A percentile compares a stretch with the other conserved stretches of the same genome.
Evolutionary conservation across 2,888 invertebrate genomes (phyloP).

Genomic region (Apamea epomidion): DNA sequence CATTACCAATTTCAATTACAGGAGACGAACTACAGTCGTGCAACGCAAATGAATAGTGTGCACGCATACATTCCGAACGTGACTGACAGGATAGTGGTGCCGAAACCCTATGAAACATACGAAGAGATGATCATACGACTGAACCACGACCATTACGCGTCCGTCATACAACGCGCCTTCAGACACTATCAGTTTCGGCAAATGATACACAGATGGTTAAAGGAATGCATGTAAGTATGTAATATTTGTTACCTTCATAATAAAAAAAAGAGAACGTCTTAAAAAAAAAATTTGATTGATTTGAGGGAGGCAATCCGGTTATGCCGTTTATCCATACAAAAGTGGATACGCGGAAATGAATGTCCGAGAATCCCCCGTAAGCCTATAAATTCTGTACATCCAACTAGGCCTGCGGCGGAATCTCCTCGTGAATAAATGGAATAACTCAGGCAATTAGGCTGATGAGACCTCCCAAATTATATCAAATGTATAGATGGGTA

Average conservation of each 20-base stretch:
- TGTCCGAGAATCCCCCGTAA: neutral
- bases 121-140: constrained; percentile 91
- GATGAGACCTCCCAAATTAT: neutral
- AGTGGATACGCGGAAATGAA: neutral
- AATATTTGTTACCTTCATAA: neutral
- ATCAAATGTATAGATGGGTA: neutral
- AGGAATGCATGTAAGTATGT: constrained; percentile 84
- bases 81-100: constrained; percentile 91
- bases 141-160: constrained; percentile 90
- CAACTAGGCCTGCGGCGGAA: too few relatives aligned
- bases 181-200: constrained; percentile 89
- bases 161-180: constrained; percentile 92
- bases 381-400: neutral
- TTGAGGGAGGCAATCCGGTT: neutral
- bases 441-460: neutral
- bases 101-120: constrained; percentile 92
- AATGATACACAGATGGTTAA: constrained; percentile 82
- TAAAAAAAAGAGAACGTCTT: too few relatives aligned
- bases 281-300: neutral
- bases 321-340: neutral
- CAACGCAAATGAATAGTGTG: constrained; percentile 91
- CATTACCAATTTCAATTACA: constrained; percentile 72
- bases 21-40: constrained; percentile 89
- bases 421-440: neutral
- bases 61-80: constrained; percentile 91